Percentiles rank a stretch among this genome's conserved stretches.
Evolutionary conservation across 2,113 vertebrate genomes (phyloP).

Genomic region (Elaphurus davidianus): DNA sequence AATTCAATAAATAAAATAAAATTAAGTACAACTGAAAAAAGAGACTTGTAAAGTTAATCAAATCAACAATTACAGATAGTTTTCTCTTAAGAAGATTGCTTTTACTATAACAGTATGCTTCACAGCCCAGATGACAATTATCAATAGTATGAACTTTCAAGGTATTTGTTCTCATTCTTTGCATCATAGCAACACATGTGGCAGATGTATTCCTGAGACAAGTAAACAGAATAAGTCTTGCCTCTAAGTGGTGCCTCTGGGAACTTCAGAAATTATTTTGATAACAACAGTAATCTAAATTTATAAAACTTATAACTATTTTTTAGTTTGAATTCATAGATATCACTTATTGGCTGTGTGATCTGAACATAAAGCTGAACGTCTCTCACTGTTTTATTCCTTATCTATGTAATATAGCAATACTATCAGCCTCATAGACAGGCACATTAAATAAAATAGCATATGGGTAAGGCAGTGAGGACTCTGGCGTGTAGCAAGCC

Average conservation of each 20-base stretch:
- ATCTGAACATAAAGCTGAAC: background rate
- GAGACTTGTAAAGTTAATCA: background rate
- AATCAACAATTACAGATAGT: background rate
- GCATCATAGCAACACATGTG: background rate
- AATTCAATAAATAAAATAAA: background rate
- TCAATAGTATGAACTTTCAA: background rate
- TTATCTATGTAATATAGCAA: background rate
- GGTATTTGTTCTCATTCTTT: background rate
- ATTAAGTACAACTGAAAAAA: background rate
- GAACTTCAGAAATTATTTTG: background rate
- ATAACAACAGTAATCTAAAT: background rate
- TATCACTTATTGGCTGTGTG: background rate
- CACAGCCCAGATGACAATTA: background rate
- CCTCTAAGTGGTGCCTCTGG: background rate
- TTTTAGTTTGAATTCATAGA: background rate
- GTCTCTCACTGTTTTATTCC: background rate
- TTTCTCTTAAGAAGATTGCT: background rate
- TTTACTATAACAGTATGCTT: background rate
- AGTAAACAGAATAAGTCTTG: background rate
- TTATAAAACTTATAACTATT: background rate
- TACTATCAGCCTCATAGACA: background rate
- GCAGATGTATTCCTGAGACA: background rate
- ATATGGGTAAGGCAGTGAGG: background rate
- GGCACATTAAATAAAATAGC: background rate
- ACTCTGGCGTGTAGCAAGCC: accelerated